Conservation (phyloP, 1,140 invertebrate genomes). For the Oncopodura yosiiana region DNA sequence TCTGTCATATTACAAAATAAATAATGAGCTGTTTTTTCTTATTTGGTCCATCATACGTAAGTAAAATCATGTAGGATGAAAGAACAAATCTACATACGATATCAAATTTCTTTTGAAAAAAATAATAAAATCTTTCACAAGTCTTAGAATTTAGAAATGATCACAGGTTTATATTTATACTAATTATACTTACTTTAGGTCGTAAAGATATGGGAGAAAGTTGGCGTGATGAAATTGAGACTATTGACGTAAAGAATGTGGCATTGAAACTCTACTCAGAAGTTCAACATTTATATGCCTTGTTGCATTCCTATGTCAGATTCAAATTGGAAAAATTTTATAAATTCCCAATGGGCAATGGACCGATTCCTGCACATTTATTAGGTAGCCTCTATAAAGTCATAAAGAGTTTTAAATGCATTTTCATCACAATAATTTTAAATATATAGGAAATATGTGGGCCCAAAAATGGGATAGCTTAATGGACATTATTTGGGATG, state of each 20-base stretch:
- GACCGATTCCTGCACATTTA: conserved; percentile 82
- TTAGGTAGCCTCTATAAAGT: conserved; percentile 47
- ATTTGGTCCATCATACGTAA: no score
- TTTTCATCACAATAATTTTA: conserved; percentile 25
- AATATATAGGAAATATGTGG: conserved; percentile 76
- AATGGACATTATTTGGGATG: conserved; percentile 41
- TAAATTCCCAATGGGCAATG: conserved; percentile 53
- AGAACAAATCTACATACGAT: no score
- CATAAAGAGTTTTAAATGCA: not conserved
- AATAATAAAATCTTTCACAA: no score
- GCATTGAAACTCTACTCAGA: conserved; percentile 58
- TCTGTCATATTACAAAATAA: no score
- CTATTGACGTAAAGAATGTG: conserved; percentile 49
- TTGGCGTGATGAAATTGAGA: conserved; percentile 55
- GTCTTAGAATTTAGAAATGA: no score
- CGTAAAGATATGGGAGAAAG: conserved; percentile 69
- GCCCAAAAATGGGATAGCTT: conserved; percentile 80
- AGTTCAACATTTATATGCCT: conserved; percentile 66
- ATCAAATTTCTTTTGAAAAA: no score
- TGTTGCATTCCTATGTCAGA: conserved; percentile 79
- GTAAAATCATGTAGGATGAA: no score
- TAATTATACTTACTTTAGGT: no score
- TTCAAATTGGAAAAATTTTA: conserved; percentile 60
- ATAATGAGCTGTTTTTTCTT: no score
- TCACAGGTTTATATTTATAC: not conserved